phyloP scores from a whole-genome alignment of 2,113 vertebrate genomes.

The Herpailurus yagouaroundi region DNA sequence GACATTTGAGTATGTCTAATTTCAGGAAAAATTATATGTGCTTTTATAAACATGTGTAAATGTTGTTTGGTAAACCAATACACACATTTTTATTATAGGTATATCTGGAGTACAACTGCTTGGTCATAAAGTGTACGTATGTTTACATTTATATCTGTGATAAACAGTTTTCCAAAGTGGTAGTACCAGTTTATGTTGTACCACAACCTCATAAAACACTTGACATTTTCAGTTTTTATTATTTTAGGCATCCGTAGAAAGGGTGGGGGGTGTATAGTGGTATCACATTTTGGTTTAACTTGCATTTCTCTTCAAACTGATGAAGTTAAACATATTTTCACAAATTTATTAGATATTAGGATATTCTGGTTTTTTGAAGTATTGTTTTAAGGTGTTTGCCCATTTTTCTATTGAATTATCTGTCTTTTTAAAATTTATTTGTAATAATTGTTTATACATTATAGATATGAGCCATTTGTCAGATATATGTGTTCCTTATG shows the following conservation, averaged over 20 bases:
- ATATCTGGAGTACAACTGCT: background rate
- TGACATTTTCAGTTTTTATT: background rate
- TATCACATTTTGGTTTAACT: background rate
- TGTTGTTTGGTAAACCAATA: background rate
- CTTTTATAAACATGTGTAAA: background rate
- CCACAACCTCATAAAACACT: background rate
- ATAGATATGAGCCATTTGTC: background rate
- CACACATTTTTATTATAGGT: background rate
- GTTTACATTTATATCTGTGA: background rate
- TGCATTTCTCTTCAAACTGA: background rate
- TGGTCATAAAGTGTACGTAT: background rate
- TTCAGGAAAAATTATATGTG: background rate
- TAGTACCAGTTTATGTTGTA: background rate
- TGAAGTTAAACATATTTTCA: background rate
- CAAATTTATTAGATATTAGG: background rate
- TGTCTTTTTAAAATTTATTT: constrained; percentile 7
- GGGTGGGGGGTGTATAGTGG: background rate
- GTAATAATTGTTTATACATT: background rate
- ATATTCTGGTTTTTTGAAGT: background rate
- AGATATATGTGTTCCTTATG: background rate
- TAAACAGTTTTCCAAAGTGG: background rate
- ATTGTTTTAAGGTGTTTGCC: background rate
- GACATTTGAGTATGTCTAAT: background rate
- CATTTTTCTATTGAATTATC: background rate
- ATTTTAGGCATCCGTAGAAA: background rate